Evolutionary conservation across 2,797 vertebrate species (phyloP), one percentile per base, ranked within the genome.

Genomic region (Aldrovandia affinis): DNA sequence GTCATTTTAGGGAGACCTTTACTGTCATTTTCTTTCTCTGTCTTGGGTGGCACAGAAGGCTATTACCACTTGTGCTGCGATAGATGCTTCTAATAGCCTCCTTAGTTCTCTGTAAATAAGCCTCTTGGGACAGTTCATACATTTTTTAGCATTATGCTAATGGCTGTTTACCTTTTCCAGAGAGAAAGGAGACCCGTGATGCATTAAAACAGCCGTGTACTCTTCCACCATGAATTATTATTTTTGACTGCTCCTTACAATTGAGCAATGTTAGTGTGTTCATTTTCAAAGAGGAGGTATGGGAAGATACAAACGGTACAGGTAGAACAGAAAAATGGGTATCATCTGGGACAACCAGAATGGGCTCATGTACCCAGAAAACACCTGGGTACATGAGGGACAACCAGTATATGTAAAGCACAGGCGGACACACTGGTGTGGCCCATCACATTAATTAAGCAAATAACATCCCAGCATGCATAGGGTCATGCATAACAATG

Each of bases 121-220:
- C 84, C 92, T 88, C 86, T 7, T 0, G 93, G 93, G 93, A 93
- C 88, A 93, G 90, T 91, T 93, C 90, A 89, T 90, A 88, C 90
- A 89, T 92, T 90, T 94, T 93, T 93, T 91, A 93, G 6, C 91
- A 84, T 94, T 92, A 93, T 92, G 80, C 79, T 94, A 94, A 95
- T 92, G 94, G 94, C 92, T 92, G 91, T 92, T 94, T 94, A 92
- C 92, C 91, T 91, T 93, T 90, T 92, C 87, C 86, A 88, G 89
- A 85, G 87, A 92, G 92, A 90, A 91, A 88, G 86, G 92, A 93
- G 92, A 92, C 90, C 94, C 65, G 91, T 88, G 86, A 91, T 89
- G 92, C 94, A 94, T 93, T 89, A 92, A 95, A 94, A 86, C 89
- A 92, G 86, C 92, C 92, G 92, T 93, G 94, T 93, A 94, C 61